A percentile compares a stretch with the other conserved stretches of the same genome.
phyloP scores from a whole-genome alignment of 2,797 vertebrate genomes.

The Acrossocheilus fasciatus region DNA sequence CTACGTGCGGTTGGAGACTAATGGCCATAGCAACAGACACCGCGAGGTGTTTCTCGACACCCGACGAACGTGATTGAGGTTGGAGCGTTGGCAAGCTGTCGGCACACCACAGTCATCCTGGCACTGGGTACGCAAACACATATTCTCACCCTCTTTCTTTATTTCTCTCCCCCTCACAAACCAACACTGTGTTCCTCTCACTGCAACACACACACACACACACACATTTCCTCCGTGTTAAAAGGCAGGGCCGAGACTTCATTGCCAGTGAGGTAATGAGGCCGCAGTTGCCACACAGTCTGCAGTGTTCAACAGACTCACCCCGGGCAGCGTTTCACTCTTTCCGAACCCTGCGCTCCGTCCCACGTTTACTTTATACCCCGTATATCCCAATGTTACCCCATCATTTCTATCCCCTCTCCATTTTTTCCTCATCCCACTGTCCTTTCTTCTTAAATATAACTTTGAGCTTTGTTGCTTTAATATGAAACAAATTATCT shows the following conservation, averaged over 20 bases:
- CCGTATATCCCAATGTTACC: constrained; percentile 34
- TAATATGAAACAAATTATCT: constrained; percentile 49
- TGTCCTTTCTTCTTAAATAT: constrained; percentile 16
- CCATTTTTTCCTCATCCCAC: constrained; percentile 18
- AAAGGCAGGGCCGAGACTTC: constrained; percentile 38
- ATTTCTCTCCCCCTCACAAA: constrained; percentile 65
- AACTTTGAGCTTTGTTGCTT: constrained; percentile 44
- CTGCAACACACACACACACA: constrained; percentile 48
- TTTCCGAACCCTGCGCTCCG: constrained; percentile 42
- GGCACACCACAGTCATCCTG: constrained; percentile 58
- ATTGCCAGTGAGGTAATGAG: constrained; percentile 47
- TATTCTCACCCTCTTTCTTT: constrained; percentile 56
- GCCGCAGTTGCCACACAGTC: constrained; percentile 53
- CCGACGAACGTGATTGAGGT: constrained; percentile 59
- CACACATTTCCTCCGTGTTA: constrained; percentile 54
- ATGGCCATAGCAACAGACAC: constrained; percentile 64
- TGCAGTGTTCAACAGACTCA: constrained; percentile 45
- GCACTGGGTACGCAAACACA: constrained; percentile 47
- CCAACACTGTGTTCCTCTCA: constrained; percentile 41
- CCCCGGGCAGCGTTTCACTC: constrained; percentile 50
- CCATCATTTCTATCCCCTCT: constrained; percentile 23
- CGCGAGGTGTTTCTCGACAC: constrained; percentile 49
- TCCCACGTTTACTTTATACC: constrained; percentile 37
- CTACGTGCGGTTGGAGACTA: constrained; percentile 56
- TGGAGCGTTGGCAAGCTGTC: constrained; percentile 57